These are phyloP conservation scores for Epizoanthus scotinus DNA, from an alignment of 92 coral and sea anemone genomes.

Conservation along the genomic window DNA sequence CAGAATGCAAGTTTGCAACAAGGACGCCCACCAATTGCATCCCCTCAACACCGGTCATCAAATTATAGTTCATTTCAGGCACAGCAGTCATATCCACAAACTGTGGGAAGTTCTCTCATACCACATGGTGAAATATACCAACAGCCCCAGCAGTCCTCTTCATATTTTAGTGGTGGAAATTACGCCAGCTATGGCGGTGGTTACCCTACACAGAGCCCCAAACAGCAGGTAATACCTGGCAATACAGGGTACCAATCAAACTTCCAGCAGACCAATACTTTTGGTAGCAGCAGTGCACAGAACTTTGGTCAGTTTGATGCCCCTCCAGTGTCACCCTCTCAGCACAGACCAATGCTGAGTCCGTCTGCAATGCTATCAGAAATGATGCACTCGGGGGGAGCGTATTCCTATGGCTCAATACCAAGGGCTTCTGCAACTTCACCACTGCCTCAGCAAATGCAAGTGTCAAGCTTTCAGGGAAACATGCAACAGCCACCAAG, in stretches of 20 bases:
- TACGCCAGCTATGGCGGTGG: slow-evolving; percentile 29
- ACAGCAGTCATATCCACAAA: slow-evolving; percentile 51
- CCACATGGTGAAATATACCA: slow-evolving; percentile 67
- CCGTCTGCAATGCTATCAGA: slow-evolving; percentile 25
- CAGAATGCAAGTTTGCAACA: slow-evolving; percentile 36
- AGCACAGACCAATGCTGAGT: slow-evolving; percentile 24
- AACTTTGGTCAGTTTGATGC: slow-evolving; percentile 44
- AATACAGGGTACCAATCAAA: slow-evolving; percentile 28
- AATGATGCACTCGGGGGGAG: slow-evolving; percentile 30
- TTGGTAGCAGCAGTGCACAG: slow-evolving; percentile 4
- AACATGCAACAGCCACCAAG: slow-evolving; percentile 28
- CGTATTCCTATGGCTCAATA: slow-evolving; percentile 33
- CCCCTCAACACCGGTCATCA: slow-evolving; percentile 24
- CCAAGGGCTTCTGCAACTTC: slow-evolving; percentile 22
- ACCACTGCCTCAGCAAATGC: slow-evolving; percentile 22
- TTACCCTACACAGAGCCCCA: slow-evolving; percentile 13
- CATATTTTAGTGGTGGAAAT: slow-evolving; percentile 22
- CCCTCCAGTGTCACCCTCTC: slow-evolving; percentile 37
- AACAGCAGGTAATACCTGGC: slow-evolving; percentile 12
- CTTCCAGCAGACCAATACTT: slow-evolving; percentile 36
- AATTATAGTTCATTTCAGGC: slow-evolving; percentile 27
- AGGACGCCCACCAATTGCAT: slow-evolving; percentile 25
- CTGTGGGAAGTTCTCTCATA: slow-evolving; percentile 57
- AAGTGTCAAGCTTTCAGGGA: slow-evolving; percentile 29
- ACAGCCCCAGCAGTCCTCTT: slow-evolving; percentile 48